Base-by-base conservation (phyloP, 2,888 invertebrate genomes). In the Netelia virgata region DNA sequence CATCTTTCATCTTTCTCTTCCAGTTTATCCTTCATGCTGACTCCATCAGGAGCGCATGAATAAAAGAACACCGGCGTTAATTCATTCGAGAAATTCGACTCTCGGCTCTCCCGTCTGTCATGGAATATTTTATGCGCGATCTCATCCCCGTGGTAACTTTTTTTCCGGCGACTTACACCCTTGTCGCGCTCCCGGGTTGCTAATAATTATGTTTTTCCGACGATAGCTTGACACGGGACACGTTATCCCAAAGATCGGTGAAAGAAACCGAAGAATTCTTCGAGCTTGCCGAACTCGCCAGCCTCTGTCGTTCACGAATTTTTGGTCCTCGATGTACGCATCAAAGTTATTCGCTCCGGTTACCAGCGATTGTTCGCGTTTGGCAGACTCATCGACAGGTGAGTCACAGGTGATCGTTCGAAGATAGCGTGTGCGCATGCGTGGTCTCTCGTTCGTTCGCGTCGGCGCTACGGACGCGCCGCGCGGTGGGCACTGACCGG, bases 321-420 rank as follows among this genome's bases (percentile, higher is more conserved):
- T 72, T 72, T 23, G 41, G 20, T 55, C 43, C 50, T 43, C 61
- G 68, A 83, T 63, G 36, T 18, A 28, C 43, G 53, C 20, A 61
- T 47, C 50, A 10, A 43, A 72, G 43, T 63, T 20, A 20, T 72
- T 80, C 50, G 79, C 55, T 79, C 70, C 55, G 74, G 57, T 79
- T 79, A n/a, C 64, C 70, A 64, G 23, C 16, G 43, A 18, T 43
- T 59, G 28, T 43, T 18, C 18, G 55, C 43, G 57, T 28, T 16
- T 63, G 47, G 14, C 74, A 36, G 57, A 68, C 55, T 74, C 70
- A 80, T 75, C 76, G 66, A 79, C 85, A 85, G 86, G 87, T 87
- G 86, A 87, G 84, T 86, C 82, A 86, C 86, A 82, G 77, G 85
- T 86, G 85, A 85, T 74, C 66, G 76, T 85, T 36, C 86, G 82